Evolutionary conservation across 2,888 invertebrate species (phyloP), one percentile per base, ranked within the genome.

Genomic region (Timema cristinae): DNA sequence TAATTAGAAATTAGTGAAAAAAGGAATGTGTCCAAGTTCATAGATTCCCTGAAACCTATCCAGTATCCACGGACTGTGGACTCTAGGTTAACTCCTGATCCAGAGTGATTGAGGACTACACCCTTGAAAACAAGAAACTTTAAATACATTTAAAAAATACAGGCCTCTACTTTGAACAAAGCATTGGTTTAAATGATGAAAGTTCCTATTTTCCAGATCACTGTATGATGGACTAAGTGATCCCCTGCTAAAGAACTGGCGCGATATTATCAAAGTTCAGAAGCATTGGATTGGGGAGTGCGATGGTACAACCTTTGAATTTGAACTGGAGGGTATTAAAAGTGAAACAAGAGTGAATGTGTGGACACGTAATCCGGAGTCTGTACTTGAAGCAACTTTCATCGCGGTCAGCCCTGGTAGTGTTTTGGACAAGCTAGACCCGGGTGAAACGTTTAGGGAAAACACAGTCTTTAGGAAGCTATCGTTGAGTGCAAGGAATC

Each of bases 281-380:
- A 87, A 89, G 76, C 90, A 95, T 80, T 97, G 96, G 96, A 93
- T 97, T 78, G 95, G 96, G 0, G 88, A 92, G 75, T 94, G 94
- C 79, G 85, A 90, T 81, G 96, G 96, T 8, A 87, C 90, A 75
- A 86, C 85, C 66, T 89, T 93, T 73, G 89, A 89, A 75, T 89
- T 94, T 80, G 79, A 85, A 51, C 74, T 79, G 69, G 77, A 82
- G 50, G 76, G 77, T 75, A 66, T 69, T 48, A 72, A 73, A 32
- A 72, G 76, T 47, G 74, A 81, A 49, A 80, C 71, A 67, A 73
- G 73, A 48, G 69, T 76, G 67, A 68, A 69, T 77, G 81, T 92
- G 32, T 95, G 95, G 94, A 92, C 92, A 1, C 80, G 86, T 47
- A 83, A 85, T 74, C 93, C 94, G 7, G 93, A 93, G 81, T 86